A percentile compares a stretch with the other conserved stretches of the same genome.
Evolutionary conservation across 2,888 invertebrate genomes (phyloP).

Genomic region (Entomobrya multifasciata): DNA sequence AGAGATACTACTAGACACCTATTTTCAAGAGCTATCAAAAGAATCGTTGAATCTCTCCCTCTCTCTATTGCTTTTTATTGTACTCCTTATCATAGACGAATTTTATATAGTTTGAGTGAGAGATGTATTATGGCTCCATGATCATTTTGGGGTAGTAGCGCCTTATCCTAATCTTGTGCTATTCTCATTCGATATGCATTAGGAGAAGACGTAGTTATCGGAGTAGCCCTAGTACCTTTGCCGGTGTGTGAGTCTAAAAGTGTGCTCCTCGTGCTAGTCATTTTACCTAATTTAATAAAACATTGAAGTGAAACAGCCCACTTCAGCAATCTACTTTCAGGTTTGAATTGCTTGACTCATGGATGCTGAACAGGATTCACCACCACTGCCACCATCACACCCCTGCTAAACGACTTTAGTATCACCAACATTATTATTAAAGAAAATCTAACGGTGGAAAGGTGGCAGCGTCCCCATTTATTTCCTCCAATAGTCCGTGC

Average conservation of each 20-base stretch:
- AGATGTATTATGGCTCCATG: neutral
- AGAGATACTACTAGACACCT: slow-evolving; percentile 35
- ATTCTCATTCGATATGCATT: neutral
- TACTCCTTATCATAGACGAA: slow-evolving; percentile 14
- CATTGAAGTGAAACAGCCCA: slow-evolving; percentile 63
- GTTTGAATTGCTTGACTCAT: slow-evolving; percentile 50
- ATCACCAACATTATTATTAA: slow-evolving; percentile 10
- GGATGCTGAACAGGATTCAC: slow-evolving; percentile 32
- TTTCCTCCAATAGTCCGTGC: neutral
- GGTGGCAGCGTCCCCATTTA: neutral
- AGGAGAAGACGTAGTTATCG: neutral
- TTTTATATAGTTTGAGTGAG: neutral
- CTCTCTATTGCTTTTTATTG: slow-evolving; percentile 20
- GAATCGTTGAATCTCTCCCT: slow-evolving; percentile 42
- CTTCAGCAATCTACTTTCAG: slow-evolving; percentile 54
- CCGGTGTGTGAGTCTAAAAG: neutral
- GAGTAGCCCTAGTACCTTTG: slow-evolving; percentile 14
- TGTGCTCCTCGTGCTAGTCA: slow-evolving; percentile 35
- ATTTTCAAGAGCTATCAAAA: slow-evolving; percentile 46
- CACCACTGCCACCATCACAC: neutral
- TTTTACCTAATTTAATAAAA: slow-evolving; percentile 69
- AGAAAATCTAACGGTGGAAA: slow-evolving; percentile 21
- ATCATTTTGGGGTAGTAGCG: slow-evolving; percentile 21
- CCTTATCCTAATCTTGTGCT: neutral
- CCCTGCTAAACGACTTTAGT: neutral